Conservation (phyloP, 2,888 invertebrate genomes). For the Toxonevra muliebris region DNA sequence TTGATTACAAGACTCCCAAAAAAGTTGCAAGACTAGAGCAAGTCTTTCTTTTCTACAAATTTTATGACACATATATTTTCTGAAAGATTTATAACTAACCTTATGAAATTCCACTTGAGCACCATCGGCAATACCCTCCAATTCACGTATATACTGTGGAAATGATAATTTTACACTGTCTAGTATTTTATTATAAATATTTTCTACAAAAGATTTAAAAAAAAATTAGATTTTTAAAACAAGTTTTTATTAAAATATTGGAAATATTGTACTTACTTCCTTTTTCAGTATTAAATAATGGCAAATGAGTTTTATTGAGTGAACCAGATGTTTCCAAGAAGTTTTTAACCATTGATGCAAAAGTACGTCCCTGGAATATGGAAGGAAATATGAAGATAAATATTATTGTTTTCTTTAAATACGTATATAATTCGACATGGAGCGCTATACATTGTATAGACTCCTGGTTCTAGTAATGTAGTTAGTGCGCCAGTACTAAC, state of each 20-base stretch:
- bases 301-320: slow-evolving; percentile 75
- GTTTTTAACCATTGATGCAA: slow-evolving; percentile 76
- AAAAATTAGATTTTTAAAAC: background rate
- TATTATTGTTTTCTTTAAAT: too few relatives aligned
- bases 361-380: slow-evolving; percentile 79
- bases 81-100: slow-evolving; percentile 65
- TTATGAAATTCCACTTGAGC: slow-evolving; percentile 83
- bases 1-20: too few relatives aligned
- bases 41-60: too few relatives aligned
- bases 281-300: slow-evolving; percentile 75
- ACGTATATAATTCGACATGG: too few relatives aligned
- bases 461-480: too few relatives aligned
- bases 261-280: slow-evolving; percentile 67
- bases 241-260: background rate
- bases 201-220: slow-evolving; percentile 48
- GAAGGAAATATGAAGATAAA: background rate
- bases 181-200: slow-evolving; percentile 79
- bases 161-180: slow-evolving; percentile 74
- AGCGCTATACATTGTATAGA: too few relatives aligned
- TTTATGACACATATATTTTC: too few relatives aligned
- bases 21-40: too few relatives aligned
- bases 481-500: too few relatives aligned
- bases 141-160: slow-evolving; percentile 84
- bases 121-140: slow-evolving; percentile 86
- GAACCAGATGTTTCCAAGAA: slow-evolving; percentile 71